These are phyloP conservation scores for Ahaetulla prasina DNA, from an alignment of 2,113 vertebrate species.

Conservation along the genomic window DNA sequence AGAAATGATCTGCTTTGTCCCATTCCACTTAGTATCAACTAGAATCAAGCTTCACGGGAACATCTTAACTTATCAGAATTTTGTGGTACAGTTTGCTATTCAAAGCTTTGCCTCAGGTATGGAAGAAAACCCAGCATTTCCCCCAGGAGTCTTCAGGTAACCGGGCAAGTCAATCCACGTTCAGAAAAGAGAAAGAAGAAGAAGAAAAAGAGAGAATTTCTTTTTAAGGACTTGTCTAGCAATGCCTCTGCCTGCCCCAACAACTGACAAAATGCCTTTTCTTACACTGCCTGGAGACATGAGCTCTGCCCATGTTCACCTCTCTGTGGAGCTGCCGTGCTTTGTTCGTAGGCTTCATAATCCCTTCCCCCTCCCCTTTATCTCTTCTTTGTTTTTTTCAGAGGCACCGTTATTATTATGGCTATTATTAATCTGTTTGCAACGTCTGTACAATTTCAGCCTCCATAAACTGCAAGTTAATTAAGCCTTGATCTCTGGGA, in stretches of 20 bases:
- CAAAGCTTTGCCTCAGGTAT: neutral
- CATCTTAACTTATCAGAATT: neutral
- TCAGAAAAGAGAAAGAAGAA: neutral
- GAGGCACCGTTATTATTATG: neutral
- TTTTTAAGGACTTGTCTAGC: neutral
- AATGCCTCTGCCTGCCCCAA: neutral
- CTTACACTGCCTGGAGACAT: fast-evolving
- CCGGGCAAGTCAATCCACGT: neutral
- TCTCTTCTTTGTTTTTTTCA: neutral
- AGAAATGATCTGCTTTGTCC: neutral
- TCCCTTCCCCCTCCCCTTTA: constrained; percentile 48
- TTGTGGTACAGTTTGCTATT: neutral
- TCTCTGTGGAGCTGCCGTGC: neutral
- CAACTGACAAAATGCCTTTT: neutral
- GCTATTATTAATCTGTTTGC: constrained; percentile 40
- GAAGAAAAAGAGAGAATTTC: neutral
- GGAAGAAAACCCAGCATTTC: no score
- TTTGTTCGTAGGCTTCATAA: constrained; percentile 51
- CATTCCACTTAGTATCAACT: neutral
- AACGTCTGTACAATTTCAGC: constrained; percentile 57
- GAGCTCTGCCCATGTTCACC: fast-evolving
- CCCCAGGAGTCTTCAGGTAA: no score
- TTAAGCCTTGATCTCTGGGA: constrained; percentile 72
- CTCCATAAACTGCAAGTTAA: constrained; percentile 67
- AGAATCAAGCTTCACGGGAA: neutral